Base-by-base conservation (phyloP, 1,140 invertebrate species). In the Zaprionus lachaisei region DNA sequence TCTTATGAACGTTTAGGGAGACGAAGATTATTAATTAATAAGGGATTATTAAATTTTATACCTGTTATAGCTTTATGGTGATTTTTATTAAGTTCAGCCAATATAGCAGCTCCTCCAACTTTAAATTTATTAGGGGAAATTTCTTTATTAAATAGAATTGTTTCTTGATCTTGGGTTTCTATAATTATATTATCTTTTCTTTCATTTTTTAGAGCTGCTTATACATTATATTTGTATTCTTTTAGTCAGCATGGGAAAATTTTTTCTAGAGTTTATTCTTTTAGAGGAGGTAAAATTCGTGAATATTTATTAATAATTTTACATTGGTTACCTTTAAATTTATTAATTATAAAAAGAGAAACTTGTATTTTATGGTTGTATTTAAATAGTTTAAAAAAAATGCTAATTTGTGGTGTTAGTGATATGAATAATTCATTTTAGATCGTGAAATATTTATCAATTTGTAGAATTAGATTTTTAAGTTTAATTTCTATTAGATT, bases 341-440 rank as follows among this genome's bases (percentile, higher is more conserved):
- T 95, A 74, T 86, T 95, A 78, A 84, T 95, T 94, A 87, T 95
- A 92, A 94, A 94, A 86, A 82, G 92, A 84, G 93, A 94, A 81
- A 93, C 90, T 91, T 93, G 93, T 26, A 26, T 26, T 26, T 26
- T 26, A 5, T 26, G 26, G 5, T 26, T 26, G 1, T 26, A 26
- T 26, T 91, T 94, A 94, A 94, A 94, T 94, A 94, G 94, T 95
- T 95, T 94, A 94, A 92, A 65, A 79, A 93, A 95, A 95, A 94
- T 94, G 89, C 94, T 95, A 93, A 94, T 94, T 94, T 94, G 94
- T 94, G 94, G 93, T 76, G 74, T 94, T 93, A 94, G 93, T 93
- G 86, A 94, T 93, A 93, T 94, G 91, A 92, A 80, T 69, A 1
- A 20, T 20, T 20, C 20, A 20, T 20, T 20, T 20, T 20, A 93